Evolutionary conservation across 2,888 invertebrate species (phyloP), one percentile per base, ranked within the genome.

Genomic region (Eretmocerus hayati): DNA sequence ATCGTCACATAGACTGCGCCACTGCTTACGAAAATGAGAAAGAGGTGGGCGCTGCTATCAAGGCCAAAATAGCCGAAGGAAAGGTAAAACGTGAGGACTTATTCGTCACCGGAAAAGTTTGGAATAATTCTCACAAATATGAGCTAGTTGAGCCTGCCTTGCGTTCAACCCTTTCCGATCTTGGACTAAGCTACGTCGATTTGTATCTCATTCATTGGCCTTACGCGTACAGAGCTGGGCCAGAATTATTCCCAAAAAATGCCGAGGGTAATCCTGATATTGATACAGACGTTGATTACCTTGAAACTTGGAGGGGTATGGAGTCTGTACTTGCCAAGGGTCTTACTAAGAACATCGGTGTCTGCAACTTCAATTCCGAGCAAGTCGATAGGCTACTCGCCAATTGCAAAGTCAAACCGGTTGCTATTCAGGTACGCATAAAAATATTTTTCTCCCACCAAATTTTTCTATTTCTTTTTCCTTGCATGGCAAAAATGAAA

Each of bases 181-280:
- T 95, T 13, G 80, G 82, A 6, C 62, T 91, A 1, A 74, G 82
- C 0, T 93, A 94, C 63, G 61, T 95, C 42, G 92, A 94, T 71
- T 75, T 94, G 32, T 94, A 91, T 64, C 77, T 94, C 8, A 87
- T 94, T 32, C 94, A 94, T 69, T 94, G 93, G 92, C 94, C 94
- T 1, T 80, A 87, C 65, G 90, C 80, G 0, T 90, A 85, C 63
- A 81, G 67, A 32, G 67, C 65, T 32, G 65, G 61, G 1, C 54
- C 47, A 3, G 54, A 50, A 0, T 53, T 65, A 6, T 65, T 69
- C 22, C 71, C 70, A 4, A 57, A 20, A 13, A 57, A 19, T 9
- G 19, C 57, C 59, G 45, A 44, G 64, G 70, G 74, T 58, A 69
- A 66, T 53, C 69, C 64, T 63, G 69, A 74, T 62, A 1, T 36